Evolutionary conservation across 1,140 invertebrate species (phyloP).

Genomic region (Cydia amplana): DNA sequence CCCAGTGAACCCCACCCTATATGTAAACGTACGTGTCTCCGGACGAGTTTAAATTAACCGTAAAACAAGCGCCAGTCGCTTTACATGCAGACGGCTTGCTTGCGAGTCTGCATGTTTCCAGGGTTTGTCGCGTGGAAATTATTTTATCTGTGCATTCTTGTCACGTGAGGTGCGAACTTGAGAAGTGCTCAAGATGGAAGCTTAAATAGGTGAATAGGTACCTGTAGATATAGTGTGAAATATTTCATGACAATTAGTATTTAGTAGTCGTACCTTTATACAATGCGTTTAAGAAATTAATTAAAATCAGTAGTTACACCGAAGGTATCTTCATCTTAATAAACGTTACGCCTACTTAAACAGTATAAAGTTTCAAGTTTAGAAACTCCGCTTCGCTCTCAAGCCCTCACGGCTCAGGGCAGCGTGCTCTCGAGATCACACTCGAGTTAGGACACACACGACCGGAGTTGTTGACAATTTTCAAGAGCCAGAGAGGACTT

Average conservation of each 20-base stretch:
- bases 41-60: slow-evolving; percentile 30
- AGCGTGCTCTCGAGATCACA: neutral
- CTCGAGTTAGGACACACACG: neutral
- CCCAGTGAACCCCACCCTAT: neutral
- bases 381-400: too few relatives aligned
- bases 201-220: neutral
- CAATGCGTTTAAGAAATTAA: too few relatives aligned
- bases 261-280: too few relatives aligned
- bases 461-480: too few relatives aligned
- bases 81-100: slow-evolving; percentile 26
- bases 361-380: too few relatives aligned
- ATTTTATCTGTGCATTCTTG: slow-evolving; percentile 10
- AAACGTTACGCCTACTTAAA: too few relatives aligned
- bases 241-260: neutral
- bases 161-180: neutral
- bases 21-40: slow-evolving; percentile 26
- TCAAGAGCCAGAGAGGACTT: too few relatives aligned
- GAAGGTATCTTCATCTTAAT: too few relatives aligned
- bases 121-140: slow-evolving; percentile 3
- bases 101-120: neutral
- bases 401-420: neutral
- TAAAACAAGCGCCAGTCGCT: slow-evolving; percentile 4
- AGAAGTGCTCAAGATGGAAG: neutral
- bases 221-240: neutral
- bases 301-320: too few relatives aligned